Evolutionary conservation across 2,797 vertebrate genomes (phyloP).

Genomic region (Muscicapa comitata): DNA sequence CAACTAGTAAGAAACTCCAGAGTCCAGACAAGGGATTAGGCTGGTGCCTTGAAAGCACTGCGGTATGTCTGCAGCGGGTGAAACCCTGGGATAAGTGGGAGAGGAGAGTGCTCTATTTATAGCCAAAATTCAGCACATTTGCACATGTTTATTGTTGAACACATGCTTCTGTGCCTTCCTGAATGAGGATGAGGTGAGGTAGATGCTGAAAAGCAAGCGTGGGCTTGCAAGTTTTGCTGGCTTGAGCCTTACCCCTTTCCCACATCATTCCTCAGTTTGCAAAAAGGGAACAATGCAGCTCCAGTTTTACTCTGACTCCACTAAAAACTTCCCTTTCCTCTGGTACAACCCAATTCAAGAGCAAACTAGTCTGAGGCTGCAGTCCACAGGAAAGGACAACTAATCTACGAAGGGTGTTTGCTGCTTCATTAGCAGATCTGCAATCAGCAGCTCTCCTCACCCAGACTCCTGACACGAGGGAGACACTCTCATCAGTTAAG

Average conservation of each 20-base stretch:
- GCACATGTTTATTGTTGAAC: constrained; percentile 27
- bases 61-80: not conserved
- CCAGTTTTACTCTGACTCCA: not conserved
- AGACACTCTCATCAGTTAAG: constrained; percentile 14
- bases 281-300: not conserved
- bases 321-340: not conserved
- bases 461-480: not conserved
- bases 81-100: constrained; percentile 11
- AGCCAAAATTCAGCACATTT: constrained; percentile 36
- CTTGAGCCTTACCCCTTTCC: constrained; percentile 8
- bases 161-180: constrained; percentile 5
- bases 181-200: constrained; percentile 19
- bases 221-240: constrained; percentile 15
- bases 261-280: not conserved
- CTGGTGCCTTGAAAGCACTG: not conserved
- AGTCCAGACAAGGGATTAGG: constrained; percentile 30
- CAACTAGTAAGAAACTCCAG: not conserved
- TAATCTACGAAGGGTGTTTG: not conserved
- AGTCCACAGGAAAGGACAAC: not conserved
- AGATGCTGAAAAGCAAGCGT: constrained; percentile 10
- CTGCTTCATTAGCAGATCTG: constrained; percentile 5
- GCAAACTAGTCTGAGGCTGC: not conserved
- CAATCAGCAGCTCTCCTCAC: not conserved
- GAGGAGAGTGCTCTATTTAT: constrained; percentile 35
- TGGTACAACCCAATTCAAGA: not conserved